Base-by-base conservation (phyloP, 1,140 invertebrate genomes). In the Thalassaphorura encarpata region DNA sequence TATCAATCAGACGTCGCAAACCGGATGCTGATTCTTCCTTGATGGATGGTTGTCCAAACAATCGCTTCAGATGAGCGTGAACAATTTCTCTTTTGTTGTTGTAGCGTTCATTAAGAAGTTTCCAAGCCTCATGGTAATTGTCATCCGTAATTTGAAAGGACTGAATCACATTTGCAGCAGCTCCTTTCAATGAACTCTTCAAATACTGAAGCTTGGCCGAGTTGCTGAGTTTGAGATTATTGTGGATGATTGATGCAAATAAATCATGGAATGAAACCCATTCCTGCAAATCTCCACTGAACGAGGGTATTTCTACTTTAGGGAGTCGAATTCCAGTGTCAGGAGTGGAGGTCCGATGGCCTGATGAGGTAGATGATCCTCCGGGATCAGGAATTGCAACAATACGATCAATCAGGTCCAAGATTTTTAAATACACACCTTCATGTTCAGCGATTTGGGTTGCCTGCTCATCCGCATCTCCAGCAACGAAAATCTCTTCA, bases 41-140 rank as follows among this genome's bases (percentile, higher is more conserved):
- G 1, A 54, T 15, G 6, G 23, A 15, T 18, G 18, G 16, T 41
- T 29, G 39, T 28, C 41, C 43, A 33, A 61, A 56, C 1, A 61
- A n/a, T n/a, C 24, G 4, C 5, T 42, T 29, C 0, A 61, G 13
- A 24, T 48, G 46, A 19, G 47, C 16, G 27, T 18, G 23, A 0
- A 58, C 51, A 3, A 61, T 61, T 41, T 61, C 28, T 21, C 60
- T 26, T 15, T 58, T 31, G 26, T 61, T 58, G 3, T 61, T 23
- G 28, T 61, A 61, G 15, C 60, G 15, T 0, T 54, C 24, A 1
- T 21, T 18, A 8, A 60, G 21, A 2, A 50, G 19, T 8, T 46
- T 49, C 52, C 52, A 60, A 2, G 52, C 57, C 26, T 27, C 33
- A n/a, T 40, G n/a, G 28, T 47, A 56, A 29, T 56, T 39, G 19